Base-by-base conservation (phyloP, 2,113 vertebrate genomes). In the Lophotis ruficrista region DNA sequence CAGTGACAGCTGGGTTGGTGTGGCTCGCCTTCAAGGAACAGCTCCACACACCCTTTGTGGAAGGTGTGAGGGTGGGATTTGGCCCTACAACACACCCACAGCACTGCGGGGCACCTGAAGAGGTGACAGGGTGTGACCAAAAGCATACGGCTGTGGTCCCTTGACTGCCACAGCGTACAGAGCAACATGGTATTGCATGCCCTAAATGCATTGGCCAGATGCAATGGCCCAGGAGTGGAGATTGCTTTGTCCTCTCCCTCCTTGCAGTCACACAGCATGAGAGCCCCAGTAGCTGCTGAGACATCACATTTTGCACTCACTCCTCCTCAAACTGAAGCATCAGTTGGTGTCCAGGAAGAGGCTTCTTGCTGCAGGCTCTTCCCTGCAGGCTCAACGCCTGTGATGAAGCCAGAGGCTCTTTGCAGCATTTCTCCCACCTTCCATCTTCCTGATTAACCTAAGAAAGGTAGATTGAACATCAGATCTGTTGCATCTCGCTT, bases 181-280 rank as follows among this genome's bases (percentile, higher is more conserved):
- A 78, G 16, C 30, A 37, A 43, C 1, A 0, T 3, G 4, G 54
- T 48, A 64, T 53, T 53, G 14, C 0, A 1, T 28, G 33, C 12
- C 22, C 47, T 76, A 38, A 66, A 51, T 20, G 19, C 1, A 0
- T 1, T 51, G 48, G 41, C 20, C 35, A 58, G 51, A 30, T 13
- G 33, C 33, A 47, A 27, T 1, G 4, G 45, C 22, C 31, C 50
- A 35, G n/a, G 20, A 62, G 11, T 5, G 23, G 57, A 68, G 16
- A 8, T 21, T 25, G 15, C 31, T 50, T 75, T 57, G 51, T 66
- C n/a, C 15, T 78, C 64, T 82, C 38, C 31, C 31, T 53, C 50
- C 30, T 33, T 64, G 33, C 33, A 43, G 12, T 48, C 3, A 1
- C 30, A 13, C 25, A 57, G 14, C 33, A 28, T 1, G 5, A 45